Conservation (phyloP, 2,888 invertebrate species). For the Tetramorium bicarinatum region DNA sequence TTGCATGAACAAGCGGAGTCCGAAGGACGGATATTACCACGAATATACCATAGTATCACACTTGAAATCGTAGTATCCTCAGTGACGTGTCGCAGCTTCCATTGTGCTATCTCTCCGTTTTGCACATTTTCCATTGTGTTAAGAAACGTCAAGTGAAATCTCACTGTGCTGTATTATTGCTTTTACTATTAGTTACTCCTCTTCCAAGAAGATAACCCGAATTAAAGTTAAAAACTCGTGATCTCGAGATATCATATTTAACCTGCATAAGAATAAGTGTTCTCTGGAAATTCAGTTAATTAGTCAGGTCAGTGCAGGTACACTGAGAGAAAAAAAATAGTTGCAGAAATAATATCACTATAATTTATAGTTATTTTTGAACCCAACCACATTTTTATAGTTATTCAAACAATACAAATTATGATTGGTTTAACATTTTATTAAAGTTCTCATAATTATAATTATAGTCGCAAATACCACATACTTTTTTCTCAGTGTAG, state of each 20-base stretch:
- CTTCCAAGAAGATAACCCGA: not conserved
- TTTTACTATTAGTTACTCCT: not conserved
- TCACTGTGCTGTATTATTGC: not conserved
- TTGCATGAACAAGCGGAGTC: constrained; percentile 62
- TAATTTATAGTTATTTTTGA: no score
- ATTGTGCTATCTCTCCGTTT: constrained; percentile 7
- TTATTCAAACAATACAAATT: no score
- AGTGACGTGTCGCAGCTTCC: constrained; percentile 39
- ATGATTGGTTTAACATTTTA: no score
- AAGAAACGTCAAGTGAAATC: constrained; percentile 30
- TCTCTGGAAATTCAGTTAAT: constrained; percentile 24
- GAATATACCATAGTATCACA: constrained; percentile 43
- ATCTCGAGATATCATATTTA: constrained; percentile 9
- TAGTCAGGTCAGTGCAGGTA: not conserved
- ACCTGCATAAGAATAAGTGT: constrained; percentile 17
- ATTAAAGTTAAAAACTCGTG: constrained; percentile 43
- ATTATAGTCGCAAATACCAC: no score
- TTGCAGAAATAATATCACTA: no score
- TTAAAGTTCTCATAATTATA: no score
- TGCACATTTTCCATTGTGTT: constrained; percentile 13
- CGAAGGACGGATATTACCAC: constrained; percentile 63
- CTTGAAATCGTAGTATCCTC: constrained; percentile 54
- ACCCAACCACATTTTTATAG: no score
- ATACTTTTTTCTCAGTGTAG: no score
- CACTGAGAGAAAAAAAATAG: not conserved